A percentile compares a stretch with the other conserved stretches of the same genome.
Conservation (phyloP, 2,797 vertebrate species). For the Astyanax mexicanus region DNA sequence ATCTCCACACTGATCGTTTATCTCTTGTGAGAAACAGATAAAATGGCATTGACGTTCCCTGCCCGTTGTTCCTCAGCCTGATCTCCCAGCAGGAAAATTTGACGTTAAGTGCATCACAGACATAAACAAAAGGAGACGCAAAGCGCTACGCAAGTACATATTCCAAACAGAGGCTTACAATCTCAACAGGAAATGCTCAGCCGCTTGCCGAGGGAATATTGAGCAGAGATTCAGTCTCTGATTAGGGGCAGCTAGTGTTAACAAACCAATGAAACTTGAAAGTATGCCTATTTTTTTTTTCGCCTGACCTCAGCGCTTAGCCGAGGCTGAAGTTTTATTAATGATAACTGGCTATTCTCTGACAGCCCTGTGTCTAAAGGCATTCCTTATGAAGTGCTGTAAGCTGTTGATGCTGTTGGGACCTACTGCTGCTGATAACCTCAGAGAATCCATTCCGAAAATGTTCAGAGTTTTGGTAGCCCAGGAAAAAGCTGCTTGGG, state of each 20-base stretch:
- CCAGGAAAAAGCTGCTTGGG: conserved; percentile 1
- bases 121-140: conserved; percentile 36
- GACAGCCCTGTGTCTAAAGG: conserved; percentile 3
- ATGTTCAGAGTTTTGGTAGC: conserved; percentile 16
- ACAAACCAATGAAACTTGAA: not conserved
- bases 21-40: conserved; percentile 22
- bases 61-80: not conserved
- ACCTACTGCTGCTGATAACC: conserved; percentile 7
- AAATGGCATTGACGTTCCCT: not conserved
- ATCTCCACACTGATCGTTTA: conserved; percentile 24
- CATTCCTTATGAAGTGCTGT: not conserved
- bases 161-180: conserved; percentile 13
- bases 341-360: not conserved
- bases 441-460: conserved; percentile 3
- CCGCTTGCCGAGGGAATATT: not conserved
- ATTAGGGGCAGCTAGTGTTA: not conserved
- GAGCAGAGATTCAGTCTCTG: not conserved
- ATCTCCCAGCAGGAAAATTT: conserved; percentile 23
- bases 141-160: conserved; percentile 13
- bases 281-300: not conserved
- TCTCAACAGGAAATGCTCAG: conserved; percentile 29
- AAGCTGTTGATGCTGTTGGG: conserved; percentile 18
- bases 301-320: not conserved
- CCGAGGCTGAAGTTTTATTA: not conserved
- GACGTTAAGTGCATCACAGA: not conserved